Evolutionary conservation across 2,113 vertebrate genomes (phyloP), one percentile per base, ranked within the genome.

Genomic region (Nibea coibor): DNA sequence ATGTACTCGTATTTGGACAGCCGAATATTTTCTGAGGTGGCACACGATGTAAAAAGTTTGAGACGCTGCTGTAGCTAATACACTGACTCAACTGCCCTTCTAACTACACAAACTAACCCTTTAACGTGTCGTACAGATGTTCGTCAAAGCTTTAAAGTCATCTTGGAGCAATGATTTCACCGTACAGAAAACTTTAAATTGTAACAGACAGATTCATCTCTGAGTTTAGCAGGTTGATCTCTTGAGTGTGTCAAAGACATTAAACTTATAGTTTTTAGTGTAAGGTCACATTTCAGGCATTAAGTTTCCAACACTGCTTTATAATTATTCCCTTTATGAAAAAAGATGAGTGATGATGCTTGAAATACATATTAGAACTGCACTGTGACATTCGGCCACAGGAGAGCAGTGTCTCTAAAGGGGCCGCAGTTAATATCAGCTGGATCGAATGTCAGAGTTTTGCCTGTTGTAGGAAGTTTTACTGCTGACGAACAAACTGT

Each of bases 361-460:
- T 3, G 16, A 76, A 66, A 72, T 12, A 9, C 7, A n/a, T 35
- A 15, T 53, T 4, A 31, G 17, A 15, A 16, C 17, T 90, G 86
- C 64, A 80, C 50, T 56, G 62, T 61, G 67, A 17, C 69, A 48
- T 64, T 19, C 45, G 76, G 43, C 91, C 91, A 92, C 89, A 81
- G 74, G 89, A 87, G 88, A 67, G 89, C 91, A 90, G 86, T 83
- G 75, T 87, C 75, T 82, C 31, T 81, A 28, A 78, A 68, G 75
- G 70, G 61, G 53, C 42, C 59, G 31, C 35, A 26, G 39, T 31
- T 24, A 0, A 45, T 73, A 66, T 58, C 47, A 10, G 22, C 47
- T 9, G 14, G 45, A 47, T 53, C 26, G 72, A 50, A 54, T 65
- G 24, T 82, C 66, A 26, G 1, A 22, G 61, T 78, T 74, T 12